phyloP scores from a whole-genome alignment of 2,888 invertebrate species.

The Temnothorax unifasciatus region DNA sequence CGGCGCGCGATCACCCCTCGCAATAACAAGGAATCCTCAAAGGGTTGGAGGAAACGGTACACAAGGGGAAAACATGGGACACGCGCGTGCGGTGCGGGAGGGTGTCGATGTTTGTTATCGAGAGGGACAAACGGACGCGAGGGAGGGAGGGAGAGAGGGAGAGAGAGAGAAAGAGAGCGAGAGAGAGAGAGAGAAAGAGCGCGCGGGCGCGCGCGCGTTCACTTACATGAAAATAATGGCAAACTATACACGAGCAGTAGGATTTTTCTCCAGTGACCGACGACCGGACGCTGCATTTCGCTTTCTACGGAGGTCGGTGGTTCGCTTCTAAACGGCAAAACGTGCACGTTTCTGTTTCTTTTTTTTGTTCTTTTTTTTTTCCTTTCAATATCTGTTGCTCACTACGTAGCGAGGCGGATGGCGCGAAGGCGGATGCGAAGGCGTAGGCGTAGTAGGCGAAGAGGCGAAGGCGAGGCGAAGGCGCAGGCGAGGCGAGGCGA shows the following conservation, averaged over 20 bases:
- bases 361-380: no score
- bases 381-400: constrained; percentile 39
- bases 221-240: constrained; percentile 85
- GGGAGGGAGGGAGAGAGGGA: no score
- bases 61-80: background rate
- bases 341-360: constrained; percentile 23
- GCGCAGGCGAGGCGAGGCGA: constrained; percentile 38
- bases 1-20: constrained; percentile 33
- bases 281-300: constrained; percentile 80
- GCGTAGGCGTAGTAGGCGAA: constrained; percentile 29
- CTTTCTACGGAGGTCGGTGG: constrained; percentile 31
- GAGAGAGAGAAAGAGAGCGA: no score
- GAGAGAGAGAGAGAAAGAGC: no score
- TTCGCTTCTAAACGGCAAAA: constrained; percentile 47
- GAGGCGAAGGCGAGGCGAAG: constrained; percentile 44
- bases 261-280: constrained; percentile 82
- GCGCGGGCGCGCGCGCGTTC: constrained; percentile 44
- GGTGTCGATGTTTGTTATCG: constrained; percentile 35
- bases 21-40: background rate
- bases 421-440: constrained; percentile 46
- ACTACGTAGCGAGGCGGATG: constrained; percentile 50
- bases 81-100: constrained; percentile 14
- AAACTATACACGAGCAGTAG: constrained; percentile 84
- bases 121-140: constrained; percentile 29
- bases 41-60: background rate